Evolutionary conservation across 53 echinoderm and acorn worm species (phyloP).

Genomic region (Crossaster papposus): DNA sequence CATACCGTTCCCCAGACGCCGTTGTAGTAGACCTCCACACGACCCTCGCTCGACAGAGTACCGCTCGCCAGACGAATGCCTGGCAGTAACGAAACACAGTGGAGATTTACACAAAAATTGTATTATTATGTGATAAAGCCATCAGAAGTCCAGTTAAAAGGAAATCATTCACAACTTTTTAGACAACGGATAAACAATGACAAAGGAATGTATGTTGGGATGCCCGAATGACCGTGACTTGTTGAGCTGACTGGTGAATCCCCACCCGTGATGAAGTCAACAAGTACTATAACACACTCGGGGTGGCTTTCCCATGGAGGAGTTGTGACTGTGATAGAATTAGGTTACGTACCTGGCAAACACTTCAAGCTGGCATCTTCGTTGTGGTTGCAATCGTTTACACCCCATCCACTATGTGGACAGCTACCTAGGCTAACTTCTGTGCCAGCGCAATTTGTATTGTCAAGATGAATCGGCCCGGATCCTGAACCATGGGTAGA

Average conservation of each 20-base stretch:
- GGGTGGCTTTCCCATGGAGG: too few relatives aligned
- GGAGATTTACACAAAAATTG: neutral
- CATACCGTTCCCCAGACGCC: conserved; percentile 27
- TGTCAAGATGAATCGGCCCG: neutral
- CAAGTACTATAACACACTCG: too few relatives aligned
- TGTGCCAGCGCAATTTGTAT: neutral
- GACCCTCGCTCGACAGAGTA: neutral
- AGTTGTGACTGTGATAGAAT: neutral
- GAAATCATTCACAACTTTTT: too few relatives aligned
- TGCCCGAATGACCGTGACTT: too few relatives aligned
- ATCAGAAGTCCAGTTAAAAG: too few relatives aligned
- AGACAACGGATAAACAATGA: too few relatives aligned
- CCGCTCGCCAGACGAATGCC: conserved; percentile 1
- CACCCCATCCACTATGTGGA: neutral
- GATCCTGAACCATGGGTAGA: neutral
- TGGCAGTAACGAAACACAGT: neutral
- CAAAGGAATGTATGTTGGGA: too few relatives aligned
- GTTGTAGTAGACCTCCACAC: conserved; percentile 14
- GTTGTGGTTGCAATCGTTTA: neutral
- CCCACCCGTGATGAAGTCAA: too few relatives aligned
- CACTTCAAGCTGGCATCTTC: neutral
- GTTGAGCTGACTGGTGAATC: too few relatives aligned
- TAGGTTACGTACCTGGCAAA: neutral
- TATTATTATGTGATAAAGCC: too few relatives aligned
- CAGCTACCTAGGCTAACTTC: neutral